These are phyloP conservation scores for Chaetophractus vellerosus DNA, from an alignment of 2,797 vertebrate genomes.

Conservation along the genomic window DNA sequence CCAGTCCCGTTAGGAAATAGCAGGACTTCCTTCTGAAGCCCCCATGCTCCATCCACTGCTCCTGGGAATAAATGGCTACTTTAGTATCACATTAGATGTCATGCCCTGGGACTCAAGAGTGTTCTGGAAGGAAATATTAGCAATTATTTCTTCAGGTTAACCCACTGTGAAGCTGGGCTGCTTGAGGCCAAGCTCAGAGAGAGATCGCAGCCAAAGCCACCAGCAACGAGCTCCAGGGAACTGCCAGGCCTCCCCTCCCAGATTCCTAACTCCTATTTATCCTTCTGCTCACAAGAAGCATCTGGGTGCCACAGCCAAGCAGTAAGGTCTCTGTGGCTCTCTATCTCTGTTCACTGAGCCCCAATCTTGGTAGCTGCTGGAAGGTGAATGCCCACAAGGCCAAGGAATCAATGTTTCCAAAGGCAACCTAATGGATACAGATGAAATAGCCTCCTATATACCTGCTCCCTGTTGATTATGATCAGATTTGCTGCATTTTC, in stretches of 20 bases:
- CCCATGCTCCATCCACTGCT: background rate
- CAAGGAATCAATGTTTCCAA: background rate
- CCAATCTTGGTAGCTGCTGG: background rate
- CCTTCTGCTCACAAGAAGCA: background rate
- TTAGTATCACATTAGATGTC: background rate
- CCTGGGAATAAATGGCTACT: background rate
- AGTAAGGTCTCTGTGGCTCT: background rate
- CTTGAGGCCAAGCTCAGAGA: background rate
- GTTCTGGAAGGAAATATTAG: conserved; percentile 19
- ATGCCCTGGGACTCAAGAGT: background rate
- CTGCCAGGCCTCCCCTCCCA: background rate
- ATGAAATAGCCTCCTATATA: background rate
- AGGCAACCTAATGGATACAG: background rate
- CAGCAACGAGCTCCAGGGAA: background rate
- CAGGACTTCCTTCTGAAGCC: background rate
- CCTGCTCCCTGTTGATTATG: background rate
- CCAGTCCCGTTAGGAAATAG: background rate
- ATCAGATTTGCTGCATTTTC: background rate
- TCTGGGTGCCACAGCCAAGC: background rate
- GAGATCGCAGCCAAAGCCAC: background rate
- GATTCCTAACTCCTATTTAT: background rate
- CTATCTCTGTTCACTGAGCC: background rate
- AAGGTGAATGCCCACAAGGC: background rate
- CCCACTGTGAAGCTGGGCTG: background rate
- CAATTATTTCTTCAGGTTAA: conserved; percentile 30